Evolutionary conservation across 2,113 vertebrate species (phyloP), one percentile per base, ranked within the genome.

Genomic region (Tautogolabrus adspersus): DNA sequence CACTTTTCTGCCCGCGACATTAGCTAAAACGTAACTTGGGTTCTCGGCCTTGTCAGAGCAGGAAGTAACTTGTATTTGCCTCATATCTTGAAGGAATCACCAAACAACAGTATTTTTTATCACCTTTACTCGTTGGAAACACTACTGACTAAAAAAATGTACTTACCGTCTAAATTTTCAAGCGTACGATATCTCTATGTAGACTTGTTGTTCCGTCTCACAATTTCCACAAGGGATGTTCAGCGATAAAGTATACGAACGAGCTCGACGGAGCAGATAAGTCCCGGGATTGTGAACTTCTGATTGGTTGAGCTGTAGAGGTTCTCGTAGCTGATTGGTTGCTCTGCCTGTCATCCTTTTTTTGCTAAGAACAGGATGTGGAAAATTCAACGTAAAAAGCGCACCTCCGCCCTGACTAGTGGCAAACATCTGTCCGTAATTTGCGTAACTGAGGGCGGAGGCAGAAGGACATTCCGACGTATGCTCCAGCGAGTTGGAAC

Each of bases 31-130:
- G 73, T 68, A 85, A 86, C 44, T 86, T 83, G 79, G 88, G 77
- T 84, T 87, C 37, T 86, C 74, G 93, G 93, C 91, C 93, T 93
- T 83, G 72, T 87, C 74, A 66, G 87, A 94, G 77, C 94, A 94
- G 94, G 94, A 95, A 95, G 94, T 95, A 89, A 92, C 82, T 86
- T 87, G 83, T 85, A 87, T 78, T 77, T 91, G 87, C 75, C 56
- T 67, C 81, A 84, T 69, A 78, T 55, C 21, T 60, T 76, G 73
- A 87, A 84, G 62, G 26, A 74, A 42, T 52, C 56, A 42, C 49
- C 66, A n/a, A 67, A 77, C 30, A 73, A 68, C 63, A 34, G 18
- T 30, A 57, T 22, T 21, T 62, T 2, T 64, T 38, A 23, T 26
- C 1, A 1, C n/a, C 3, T 51, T 65, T 5, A 51, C 55, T 22